Percentiles rank a stretch among this genome's conserved stretches.
Conservation (phyloP, 2,888 invertebrate species). For the Plusia festucae region DNA sequence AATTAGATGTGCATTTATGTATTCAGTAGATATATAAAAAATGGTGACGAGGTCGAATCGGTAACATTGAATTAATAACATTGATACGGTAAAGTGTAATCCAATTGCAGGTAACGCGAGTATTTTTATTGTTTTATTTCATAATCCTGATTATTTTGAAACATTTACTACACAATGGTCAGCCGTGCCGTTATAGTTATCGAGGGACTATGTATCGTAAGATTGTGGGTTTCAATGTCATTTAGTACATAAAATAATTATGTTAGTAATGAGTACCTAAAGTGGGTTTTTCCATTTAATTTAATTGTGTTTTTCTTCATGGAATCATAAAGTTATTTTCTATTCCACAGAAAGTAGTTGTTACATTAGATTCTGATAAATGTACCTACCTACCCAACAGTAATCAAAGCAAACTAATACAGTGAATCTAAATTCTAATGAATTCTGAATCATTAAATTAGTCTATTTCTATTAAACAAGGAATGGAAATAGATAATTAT, state of each 20-base stretch:
- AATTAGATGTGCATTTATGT: constrained; percentile 42
- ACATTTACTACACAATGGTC: constrained; percentile 4
- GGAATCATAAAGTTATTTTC: background rate
- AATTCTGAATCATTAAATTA: background rate
- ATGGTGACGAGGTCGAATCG: constrained; percentile 48
- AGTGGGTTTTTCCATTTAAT: no score
- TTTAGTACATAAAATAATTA: background rate
- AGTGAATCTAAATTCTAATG: constrained; percentile 2
- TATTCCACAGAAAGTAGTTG: background rate
- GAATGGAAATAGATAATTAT: background rate
- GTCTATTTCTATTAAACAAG: background rate
- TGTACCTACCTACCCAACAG: background rate
- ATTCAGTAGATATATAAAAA: constrained; percentile 48
- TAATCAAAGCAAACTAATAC: constrained; percentile 2
- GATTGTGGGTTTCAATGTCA: constrained; percentile 2
- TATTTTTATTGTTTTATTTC: constrained; percentile 13
- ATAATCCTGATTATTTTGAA: constrained; percentile 15
- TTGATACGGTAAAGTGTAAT: background rate
- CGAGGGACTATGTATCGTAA: background rate
- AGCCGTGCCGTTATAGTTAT: background rate
- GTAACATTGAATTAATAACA: constrained; percentile 47
- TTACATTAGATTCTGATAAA: background rate
- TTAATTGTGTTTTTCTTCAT: no score
- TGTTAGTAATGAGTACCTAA: no score
- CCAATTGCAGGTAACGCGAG: constrained; percentile 27